A percentile compares a stretch with the other conserved stretches of the same genome.
These are phyloP conservation scores for Halisarca cf. caerulea DNA, from an alignment of 37 sponge, comb jelly and placozoan species.

Conservation along the genomic window DNA sequence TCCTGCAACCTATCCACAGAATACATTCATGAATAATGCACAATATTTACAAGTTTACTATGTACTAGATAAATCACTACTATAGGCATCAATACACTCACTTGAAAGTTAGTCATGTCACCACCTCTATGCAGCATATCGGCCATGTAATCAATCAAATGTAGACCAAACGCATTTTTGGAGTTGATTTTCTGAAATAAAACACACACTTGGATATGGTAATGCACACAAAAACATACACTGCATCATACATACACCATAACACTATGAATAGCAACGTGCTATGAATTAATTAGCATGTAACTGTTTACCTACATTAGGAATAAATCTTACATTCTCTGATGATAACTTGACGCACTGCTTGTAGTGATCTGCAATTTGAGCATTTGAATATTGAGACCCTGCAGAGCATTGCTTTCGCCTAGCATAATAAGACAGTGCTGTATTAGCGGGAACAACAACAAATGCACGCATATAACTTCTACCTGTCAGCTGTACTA, in stretches of 20 bases:
- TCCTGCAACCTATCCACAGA: constrained; percentile 84
- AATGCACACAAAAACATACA: no score
- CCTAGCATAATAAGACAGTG: no score
- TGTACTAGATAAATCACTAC: no score
- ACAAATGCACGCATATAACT: no score
- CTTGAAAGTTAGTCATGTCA: constrained; percentile 95
- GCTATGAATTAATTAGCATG: no score
- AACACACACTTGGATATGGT: no score
- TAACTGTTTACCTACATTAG: no score
- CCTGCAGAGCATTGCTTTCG: background rate
- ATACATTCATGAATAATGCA: background rate
- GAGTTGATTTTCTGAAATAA: constrained; percentile 87
- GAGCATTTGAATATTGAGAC: constrained; percentile 53
- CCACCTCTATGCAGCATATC: constrained; percentile 71
- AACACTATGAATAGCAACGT: no score
- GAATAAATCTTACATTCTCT: constrained; percentile 87
- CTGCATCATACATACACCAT: no score
- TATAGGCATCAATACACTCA: constrained; percentile 13
- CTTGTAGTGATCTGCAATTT: constrained; percentile 90
- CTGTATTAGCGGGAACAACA: no score
- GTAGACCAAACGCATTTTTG: constrained; percentile 99
- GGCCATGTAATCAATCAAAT: constrained; percentile 91
- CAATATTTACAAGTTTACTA: no score
- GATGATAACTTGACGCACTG: constrained; percentile 95
- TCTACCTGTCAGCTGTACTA: constrained; percentile 32